phyloP scores from a whole-genome alignment of 2,888 invertebrate species.

The Dryocosmus kuriphilus region DNA sequence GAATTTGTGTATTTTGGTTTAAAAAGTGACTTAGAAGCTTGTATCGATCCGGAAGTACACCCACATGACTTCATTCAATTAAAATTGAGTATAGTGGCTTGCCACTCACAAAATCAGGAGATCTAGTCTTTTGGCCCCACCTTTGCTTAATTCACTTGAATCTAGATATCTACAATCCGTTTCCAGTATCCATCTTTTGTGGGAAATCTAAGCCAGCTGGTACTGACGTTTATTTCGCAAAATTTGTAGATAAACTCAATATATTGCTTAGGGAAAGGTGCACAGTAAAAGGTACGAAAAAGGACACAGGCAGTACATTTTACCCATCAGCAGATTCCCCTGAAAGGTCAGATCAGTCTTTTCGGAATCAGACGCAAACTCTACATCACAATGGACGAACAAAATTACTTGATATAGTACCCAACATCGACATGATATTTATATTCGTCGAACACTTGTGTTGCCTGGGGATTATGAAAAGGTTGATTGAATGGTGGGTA shows the following conservation, averaged over 20 bases:
- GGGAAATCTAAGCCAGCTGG: not conserved
- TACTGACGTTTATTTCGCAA: not conserved
- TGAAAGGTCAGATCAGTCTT: not conserved
- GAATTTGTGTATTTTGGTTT: conserved; percentile 29
- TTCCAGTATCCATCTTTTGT: conserved; percentile 1
- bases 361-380: not conserved
- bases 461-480: not conserved
- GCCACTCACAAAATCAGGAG: conserved; percentile 25
- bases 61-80: conserved; percentile 1
- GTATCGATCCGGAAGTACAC: conserved; percentile 35
- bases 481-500: not conserved
- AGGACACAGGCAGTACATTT: not conserved
- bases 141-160: conserved; percentile 25
- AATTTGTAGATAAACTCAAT: not conserved
- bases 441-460: not conserved
- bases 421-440: not conserved
- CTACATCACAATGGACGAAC: not conserved
- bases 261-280: not conserved
- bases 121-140: conserved; percentile 5
- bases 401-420: not conserved
- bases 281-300: not conserved
- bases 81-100: conserved; percentile 12
- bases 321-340: not conserved
- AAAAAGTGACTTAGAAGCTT: conserved; percentile 10
- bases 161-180: not conserved